Percentiles rank a stretch among this genome's conserved stretches.
Evolutionary conservation across 1,140 invertebrate species (phyloP).

Genomic region (Saxidomus purpurata): DNA sequence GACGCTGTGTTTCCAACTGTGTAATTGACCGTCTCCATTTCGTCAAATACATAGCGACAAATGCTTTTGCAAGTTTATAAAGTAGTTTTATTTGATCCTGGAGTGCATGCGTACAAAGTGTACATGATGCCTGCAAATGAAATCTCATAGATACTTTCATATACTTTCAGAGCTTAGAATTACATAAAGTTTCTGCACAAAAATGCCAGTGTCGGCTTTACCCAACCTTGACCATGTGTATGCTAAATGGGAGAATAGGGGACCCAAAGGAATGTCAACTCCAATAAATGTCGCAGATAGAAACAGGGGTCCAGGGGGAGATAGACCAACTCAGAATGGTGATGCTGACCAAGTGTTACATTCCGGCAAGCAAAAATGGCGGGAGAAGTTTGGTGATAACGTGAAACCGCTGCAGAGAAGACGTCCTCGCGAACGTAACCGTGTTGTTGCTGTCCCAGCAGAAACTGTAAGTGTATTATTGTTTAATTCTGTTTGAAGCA

Average conservation of each 20-base stretch:
- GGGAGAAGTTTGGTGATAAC: slow-evolving; percentile 39
- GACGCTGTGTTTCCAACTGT: no score
- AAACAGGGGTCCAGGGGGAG: neutral
- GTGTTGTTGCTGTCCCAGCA: neutral
- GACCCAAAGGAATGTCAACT: neutral
- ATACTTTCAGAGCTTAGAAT: neutral
- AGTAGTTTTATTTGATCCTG: no score
- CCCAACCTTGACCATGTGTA: slow-evolving; percentile 61
- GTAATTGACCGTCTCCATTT: no score
- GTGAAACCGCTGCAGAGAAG: neutral
- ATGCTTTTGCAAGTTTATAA: no score
- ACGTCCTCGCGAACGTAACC: neutral
- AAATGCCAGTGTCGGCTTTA: slow-evolving; percentile 54
- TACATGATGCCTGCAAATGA: no score
- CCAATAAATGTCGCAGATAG: neutral
- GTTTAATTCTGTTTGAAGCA: no score
- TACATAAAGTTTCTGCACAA: neutral
- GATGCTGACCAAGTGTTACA: slow-evolving; percentile 12
- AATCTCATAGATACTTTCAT: no score
- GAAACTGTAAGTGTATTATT: slow-evolving; percentile 41
- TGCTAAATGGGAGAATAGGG: slow-evolving; percentile 63
- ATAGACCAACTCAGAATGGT: neutral
- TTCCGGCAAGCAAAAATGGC: slow-evolving; percentile 49
- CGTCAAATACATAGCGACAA: no score
- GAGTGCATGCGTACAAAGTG: no score